Evolutionary conservation across 2,888 invertebrate species (phyloP).

Genomic region (Caenorhabditis sinica): DNA sequence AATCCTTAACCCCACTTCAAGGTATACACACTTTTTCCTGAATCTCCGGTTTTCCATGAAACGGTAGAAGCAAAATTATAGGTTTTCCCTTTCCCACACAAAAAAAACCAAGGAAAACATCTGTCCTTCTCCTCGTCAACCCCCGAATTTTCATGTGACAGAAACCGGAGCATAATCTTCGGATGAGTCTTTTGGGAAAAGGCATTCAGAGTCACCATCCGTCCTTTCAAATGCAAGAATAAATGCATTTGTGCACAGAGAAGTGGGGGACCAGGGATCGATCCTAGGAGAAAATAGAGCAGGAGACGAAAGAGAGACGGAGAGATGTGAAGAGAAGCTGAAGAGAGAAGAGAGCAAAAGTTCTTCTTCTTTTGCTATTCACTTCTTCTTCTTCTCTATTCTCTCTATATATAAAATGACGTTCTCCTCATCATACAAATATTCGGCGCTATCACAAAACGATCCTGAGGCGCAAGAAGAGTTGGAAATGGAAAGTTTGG

Average conservation of each 20-base stretch:
- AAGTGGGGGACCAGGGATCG: conserved; percentile 38
- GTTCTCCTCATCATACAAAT: conserved; percentile 61
- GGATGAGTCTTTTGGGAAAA: conserved; percentile 51
- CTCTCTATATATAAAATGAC: conserved; percentile 39
- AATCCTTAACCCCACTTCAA: no score
- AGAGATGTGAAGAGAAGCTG: conserved; percentile 11
- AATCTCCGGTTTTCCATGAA: no score
- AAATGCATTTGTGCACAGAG: conserved; percentile 53
- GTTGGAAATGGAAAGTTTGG: conserved; percentile 44
- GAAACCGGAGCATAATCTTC: conserved; percentile 16
- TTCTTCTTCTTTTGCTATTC: conserved; percentile 11
- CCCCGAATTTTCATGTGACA: conserved; percentile 30
- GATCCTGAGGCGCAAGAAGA: conserved; percentile 55
- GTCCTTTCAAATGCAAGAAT: conserved; percentile 55
- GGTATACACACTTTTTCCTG: background rate
- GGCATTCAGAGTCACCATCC: background rate
- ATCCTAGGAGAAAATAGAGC: background rate
- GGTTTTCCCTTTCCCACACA: background rate
- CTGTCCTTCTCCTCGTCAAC: background rate
- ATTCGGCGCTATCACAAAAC: conserved; percentile 67
- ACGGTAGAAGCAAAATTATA: conserved; percentile 3
- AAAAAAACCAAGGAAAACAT: background rate
- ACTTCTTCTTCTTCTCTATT: conserved; percentile 5
- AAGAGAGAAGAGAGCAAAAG: conserved; percentile 33
- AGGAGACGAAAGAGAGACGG: conserved; percentile 16